These are phyloP conservation scores for Drosophila ironensis DNA, from an alignment of 1,140 invertebrate species.

Conservation along the genomic window DNA sequence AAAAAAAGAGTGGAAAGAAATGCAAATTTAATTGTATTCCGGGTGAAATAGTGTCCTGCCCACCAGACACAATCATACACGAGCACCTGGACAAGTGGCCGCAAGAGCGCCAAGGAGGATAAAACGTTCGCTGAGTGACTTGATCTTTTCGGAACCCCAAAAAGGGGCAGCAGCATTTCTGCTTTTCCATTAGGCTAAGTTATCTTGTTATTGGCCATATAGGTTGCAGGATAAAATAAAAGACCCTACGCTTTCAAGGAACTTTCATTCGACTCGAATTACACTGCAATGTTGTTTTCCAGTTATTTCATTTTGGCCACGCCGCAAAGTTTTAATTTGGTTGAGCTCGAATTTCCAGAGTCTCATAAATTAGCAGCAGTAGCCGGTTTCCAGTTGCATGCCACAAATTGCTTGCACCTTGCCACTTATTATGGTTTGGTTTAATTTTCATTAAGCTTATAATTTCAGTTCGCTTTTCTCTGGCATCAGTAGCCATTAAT, in stretches of 20 bases:
- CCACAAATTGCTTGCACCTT: conserved; percentile 37
- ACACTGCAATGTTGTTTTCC: conserved; percentile 15
- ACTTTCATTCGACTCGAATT: neutral
- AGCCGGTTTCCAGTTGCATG: conserved; percentile 30
- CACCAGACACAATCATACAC: conserved; percentile 15
- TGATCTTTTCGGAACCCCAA: conserved; percentile 9
- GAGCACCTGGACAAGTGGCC: conserved; percentile 31
- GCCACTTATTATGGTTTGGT: conserved; percentile 22
- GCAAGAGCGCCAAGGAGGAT: conserved; percentile 51
- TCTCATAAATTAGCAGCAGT: conserved; percentile 31
- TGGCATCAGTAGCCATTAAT: conserved; percentile 3
- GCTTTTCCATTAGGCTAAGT: neutral
- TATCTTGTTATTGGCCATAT: neutral
- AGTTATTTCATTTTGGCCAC: conserved; percentile 8
- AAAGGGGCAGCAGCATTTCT: neutral
- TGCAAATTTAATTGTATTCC: conserved; percentile 79
- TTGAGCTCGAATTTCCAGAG: conserved; percentile 26
- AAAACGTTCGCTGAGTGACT: neutral
- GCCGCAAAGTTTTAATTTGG: conserved; percentile 39
- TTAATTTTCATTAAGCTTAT: conserved; percentile 16
- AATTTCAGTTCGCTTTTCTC: conserved; percentile 11
- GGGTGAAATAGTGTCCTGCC: conserved; percentile 69
- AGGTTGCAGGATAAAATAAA: too few species aligned
- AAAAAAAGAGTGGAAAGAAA: conserved; percentile 44
- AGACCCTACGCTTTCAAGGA: too few species aligned